phyloP scores from a whole-genome alignment of 37 sponge, comb jelly and placozoan species.

The Bolinopsis microptera region DNA sequence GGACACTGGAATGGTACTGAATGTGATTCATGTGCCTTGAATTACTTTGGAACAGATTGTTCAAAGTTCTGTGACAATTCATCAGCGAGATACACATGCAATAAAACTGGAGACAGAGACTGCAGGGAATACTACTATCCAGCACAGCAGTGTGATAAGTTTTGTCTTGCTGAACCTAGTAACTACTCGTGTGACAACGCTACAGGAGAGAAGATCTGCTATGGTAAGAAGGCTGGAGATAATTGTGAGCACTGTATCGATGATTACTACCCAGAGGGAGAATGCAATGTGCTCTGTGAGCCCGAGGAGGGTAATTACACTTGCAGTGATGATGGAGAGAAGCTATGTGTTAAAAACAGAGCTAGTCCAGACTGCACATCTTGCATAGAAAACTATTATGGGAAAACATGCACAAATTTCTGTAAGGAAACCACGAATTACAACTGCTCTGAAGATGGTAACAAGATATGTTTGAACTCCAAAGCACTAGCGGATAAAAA shows the following conservation, averaged over 20 bases:
- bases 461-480: background rate
- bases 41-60: background rate
- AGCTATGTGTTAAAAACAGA: background rate
- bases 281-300: background rate
- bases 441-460: background rate
- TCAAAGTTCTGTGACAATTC: background rate
- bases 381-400: background rate
- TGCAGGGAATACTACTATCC: constrained; percentile 48
- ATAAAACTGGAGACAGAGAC: background rate
- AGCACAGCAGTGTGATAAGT: background rate
- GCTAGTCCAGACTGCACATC: background rate
- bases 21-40: background rate
- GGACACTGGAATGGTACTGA: background rate
- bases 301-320: background rate
- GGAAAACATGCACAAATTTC: background rate
- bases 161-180: background rate
- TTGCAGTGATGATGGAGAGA: background rate
- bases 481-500: background rate
- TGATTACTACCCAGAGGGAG: background rate
- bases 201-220: no score
- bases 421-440: background rate
- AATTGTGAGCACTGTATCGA: background rate
- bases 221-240: background rate
- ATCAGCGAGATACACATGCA: background rate
- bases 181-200: background rate